Base-by-base conservation (phyloP, 2,888 invertebrate species). In the Cantharis lateralis region DNA sequence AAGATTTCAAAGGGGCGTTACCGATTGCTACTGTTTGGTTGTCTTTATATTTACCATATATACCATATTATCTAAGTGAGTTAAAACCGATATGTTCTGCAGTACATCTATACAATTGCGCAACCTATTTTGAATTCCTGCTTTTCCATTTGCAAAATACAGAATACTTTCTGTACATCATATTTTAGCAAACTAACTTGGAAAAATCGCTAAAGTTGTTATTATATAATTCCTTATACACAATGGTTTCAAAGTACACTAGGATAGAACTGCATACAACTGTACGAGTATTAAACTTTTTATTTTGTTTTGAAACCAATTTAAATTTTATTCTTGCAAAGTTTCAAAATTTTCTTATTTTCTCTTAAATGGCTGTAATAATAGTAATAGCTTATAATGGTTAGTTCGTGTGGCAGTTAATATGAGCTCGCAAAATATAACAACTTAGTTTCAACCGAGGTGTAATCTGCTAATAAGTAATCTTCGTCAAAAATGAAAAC, bases 1-100 rank as follows among this genome's bases (percentile, higher is more conserved):
- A 73, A 78, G 79, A 82, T 82, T 82, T 82, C 81, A 81, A 82
- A 81, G 75, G 82, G 82, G 80, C 79, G 81, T 81, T 81, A 82
- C 81, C 78, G 81, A 80, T 82, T 80, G 81, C 82, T 82, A 81
- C 81, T 78, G 80, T 81, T 81, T 76, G 75, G 77, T 77, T 81
- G 82, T 82, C 82, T 80, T 75, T 80, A 81, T 81, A 82, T 82
- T 82, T 82, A 82, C 80, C 80, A 79, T 76, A 66, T 24, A 66
- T 66, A 66, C 64, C 64, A 48, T 48, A 48, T 48, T 48, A 48
- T 48, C 48, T 48, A 48, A 48, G 48, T 48, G 48, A 48, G 48
- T 48, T 48, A 48, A 48, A 48, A 48, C 48, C 48, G 48, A 48
- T 48, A 48, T 48, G 48, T 48, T 48, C n/a, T 48, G 48, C 9